Conservation (phyloP, 2,797 vertebrate species). For the Balearica regulorum region DNA sequence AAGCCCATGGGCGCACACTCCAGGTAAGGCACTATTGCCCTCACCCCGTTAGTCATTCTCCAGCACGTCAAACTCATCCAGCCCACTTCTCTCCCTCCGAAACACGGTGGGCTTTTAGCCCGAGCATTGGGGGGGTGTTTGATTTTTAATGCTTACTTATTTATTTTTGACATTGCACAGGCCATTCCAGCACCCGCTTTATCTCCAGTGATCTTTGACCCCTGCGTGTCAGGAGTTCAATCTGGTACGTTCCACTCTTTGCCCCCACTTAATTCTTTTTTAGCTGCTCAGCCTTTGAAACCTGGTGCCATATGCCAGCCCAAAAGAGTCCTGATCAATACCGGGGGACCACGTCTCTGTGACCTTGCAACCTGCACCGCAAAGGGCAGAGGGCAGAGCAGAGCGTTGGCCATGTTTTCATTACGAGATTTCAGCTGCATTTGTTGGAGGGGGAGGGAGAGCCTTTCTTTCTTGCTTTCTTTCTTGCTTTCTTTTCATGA, state of each 20-base stretch:
- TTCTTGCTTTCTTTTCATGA: constrained; percentile 2
- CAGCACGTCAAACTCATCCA: neutral
- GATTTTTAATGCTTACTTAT: constrained; percentile 47
- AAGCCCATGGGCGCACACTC: accelerated
- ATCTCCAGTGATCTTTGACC: constrained; percentile 51
- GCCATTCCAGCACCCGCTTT: constrained; percentile 18
- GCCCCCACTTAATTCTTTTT: constrained; percentile 58
- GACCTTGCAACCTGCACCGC: constrained; percentile 19
- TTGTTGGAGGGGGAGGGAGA: constrained; percentile 35
- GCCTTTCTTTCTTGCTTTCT: neutral
- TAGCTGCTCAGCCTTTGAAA: constrained; percentile 27
- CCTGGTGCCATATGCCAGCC: constrained; percentile 31
- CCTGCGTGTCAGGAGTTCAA: constrained; percentile 53
- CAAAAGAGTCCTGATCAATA: constrained; percentile 41
- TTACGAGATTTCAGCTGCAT: neutral
- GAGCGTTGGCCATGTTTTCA: neutral
- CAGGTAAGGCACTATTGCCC: neutral
- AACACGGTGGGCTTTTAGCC: neutral
- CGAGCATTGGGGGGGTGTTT: neutral
- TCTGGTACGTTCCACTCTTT: constrained; percentile 61
- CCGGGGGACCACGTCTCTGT: neutral
- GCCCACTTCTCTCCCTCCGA: neutral
- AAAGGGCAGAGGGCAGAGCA: constrained; percentile 47
- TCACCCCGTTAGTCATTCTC: neutral
- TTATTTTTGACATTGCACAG: constrained; percentile 22